These are phyloP conservation scores for Palythoa grandiflora DNA, from an alignment of 92 coral and sea anemone species.

Conservation along the genomic window DNA sequence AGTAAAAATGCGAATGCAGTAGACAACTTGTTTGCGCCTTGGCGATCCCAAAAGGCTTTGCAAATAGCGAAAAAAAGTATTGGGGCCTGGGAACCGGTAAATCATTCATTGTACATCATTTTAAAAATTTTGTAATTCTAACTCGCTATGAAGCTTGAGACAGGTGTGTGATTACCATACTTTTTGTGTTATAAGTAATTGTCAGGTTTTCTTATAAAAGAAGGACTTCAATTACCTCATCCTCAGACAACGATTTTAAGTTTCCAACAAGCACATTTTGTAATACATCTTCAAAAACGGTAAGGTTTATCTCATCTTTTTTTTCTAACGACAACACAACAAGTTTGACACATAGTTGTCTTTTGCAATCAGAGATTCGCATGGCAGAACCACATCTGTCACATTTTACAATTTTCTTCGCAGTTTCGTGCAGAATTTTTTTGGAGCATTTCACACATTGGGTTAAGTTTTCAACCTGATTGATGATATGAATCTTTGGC, in stretches of 20 bases:
- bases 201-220: slow-evolving; percentile 11
- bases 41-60: too few species aligned
- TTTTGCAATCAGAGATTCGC: slow-evolving; percentile 3
- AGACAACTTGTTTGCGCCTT: too few species aligned
- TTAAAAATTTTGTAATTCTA: slow-evolving; percentile 6
- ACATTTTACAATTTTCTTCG: not conserved
- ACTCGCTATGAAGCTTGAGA: not conserved
- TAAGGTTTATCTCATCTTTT: not conserved
- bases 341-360: slow-evolving; percentile 10
- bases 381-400: slow-evolving; percentile 15
- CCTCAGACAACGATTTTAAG: not conserved
- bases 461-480: slow-evolving; percentile 4
- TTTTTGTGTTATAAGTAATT: slow-evolving; percentile 2
- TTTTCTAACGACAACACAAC: not conserved
- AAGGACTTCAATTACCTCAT: not conserved
- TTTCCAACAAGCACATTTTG: slow-evolving; percentile 3
- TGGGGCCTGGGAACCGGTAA: too few species aligned
- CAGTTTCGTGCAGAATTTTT: slow-evolving; percentile 3
- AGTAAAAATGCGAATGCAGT: too few species aligned
- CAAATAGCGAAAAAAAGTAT: too few species aligned
- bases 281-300: slow-evolving; percentile 23
- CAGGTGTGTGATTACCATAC: not conserved
- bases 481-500: not conserved
- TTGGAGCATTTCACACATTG: not conserved
- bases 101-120: slow-evolving; percentile 7